phyloP scores from a whole-genome alignment of 2,113 vertebrate genomes.

The Aix galericulata region DNA sequence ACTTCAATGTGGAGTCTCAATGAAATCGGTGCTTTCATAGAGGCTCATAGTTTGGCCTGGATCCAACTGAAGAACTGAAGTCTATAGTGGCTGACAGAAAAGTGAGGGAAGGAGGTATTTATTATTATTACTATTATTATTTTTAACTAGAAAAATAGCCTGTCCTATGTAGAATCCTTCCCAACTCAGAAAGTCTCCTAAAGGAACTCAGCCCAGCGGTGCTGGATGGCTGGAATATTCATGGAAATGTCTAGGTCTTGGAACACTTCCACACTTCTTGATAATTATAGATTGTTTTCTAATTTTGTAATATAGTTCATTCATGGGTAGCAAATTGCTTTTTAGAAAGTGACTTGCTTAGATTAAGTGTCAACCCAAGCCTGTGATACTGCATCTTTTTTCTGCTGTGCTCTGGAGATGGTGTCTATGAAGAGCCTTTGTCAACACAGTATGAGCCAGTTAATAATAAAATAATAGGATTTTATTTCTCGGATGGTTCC shows the following conservation, averaged over 20 bases:
- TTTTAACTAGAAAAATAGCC: fast-evolving
- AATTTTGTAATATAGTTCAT: neutral
- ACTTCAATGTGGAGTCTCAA: neutral
- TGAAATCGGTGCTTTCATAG: neutral
- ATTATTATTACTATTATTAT: too few relatives aligned
- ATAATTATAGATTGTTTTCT: neutral
- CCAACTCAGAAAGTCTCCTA: neutral
- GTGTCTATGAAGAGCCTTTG: neutral
- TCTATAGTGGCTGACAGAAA: neutral
- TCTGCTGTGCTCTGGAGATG: fast-evolving
- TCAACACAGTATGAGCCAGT: fast-evolving
- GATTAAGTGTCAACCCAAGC: fast-evolving
- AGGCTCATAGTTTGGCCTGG: neutral
- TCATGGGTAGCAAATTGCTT: neutral
- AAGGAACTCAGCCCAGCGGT: neutral
- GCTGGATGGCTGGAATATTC: neutral
- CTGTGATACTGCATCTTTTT: too few relatives aligned
- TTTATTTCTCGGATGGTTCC: fast-evolving
- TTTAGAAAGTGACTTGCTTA: neutral
- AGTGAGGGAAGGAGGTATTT: neutral
- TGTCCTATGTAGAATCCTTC: neutral
- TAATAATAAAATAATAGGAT: fast-evolving
- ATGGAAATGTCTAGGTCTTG: neutral
- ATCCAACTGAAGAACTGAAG: neutral
- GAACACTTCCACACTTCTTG: neutral